Evolutionary conservation across 2,113 vertebrate species (phyloP), one percentile per base, ranked within the genome.

Genomic region (Lamprologus ornatipinnis): DNA sequence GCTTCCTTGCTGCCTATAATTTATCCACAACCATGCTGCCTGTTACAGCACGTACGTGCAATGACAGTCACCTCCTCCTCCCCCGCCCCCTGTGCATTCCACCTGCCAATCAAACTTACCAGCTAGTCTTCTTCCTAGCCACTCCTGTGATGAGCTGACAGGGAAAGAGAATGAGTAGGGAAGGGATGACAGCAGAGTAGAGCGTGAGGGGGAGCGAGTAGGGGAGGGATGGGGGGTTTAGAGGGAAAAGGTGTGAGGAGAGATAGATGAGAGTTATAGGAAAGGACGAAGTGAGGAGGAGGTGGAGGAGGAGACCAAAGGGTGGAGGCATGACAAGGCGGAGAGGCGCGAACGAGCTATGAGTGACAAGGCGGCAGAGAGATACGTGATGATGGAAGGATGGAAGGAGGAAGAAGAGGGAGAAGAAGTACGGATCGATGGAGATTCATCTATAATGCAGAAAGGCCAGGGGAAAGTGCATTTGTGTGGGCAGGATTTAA

Each of bases 391-490:
- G 93, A 88, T 81, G 83, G 88, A 89, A 85, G 58, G 63, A 83
- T 28, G 53, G 73, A 33, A 21, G 37, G 51, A 57, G 49, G 55
- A 5, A 42, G 60, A 35, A 82, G 21, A 54, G 28, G 42, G 33
- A 45, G 68, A 58, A 73, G 58, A 49, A 15, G 60, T 40, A 79
- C 4, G 63, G 88, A 96, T 96, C 94, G 85, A 96, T 95, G 83
- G 88, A 94, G 94, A 89, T 95, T 95, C 92, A 95, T 96, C 93
- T 95, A 95, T 96, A 96, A 95, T 96, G 94, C 92, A 95, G 89
- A 89, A 87, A 91, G 90, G 83, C 90, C 89, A 88, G 85, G 51
- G 82, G 87, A 88, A 53, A 63, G 90, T 79, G 89, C 78, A 82
- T 92, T 80, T 88, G 91, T 91, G 92, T 86, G 85, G 84, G 88